phyloP scores from a whole-genome alignment of 2,797 vertebrate species.

The Acanthurus tractus region DNA sequence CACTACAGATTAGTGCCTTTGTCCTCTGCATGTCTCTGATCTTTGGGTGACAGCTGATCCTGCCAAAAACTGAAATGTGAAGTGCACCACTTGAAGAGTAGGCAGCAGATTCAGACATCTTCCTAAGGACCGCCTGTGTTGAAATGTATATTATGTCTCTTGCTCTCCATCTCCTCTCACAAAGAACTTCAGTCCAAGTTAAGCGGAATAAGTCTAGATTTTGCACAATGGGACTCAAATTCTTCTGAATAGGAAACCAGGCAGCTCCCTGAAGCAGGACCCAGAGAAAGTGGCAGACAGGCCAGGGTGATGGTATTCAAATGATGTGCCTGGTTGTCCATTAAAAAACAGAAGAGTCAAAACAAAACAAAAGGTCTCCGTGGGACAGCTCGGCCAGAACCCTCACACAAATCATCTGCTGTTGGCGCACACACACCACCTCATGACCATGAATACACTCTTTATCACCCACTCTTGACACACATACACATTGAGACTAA shows the following conservation, averaged over 20 bases:
- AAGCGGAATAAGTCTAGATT: constrained; percentile 12
- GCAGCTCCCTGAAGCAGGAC: constrained; percentile 20
- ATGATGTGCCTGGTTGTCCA: constrained; percentile 71
- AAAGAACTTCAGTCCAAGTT: constrained; percentile 6
- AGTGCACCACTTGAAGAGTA: background rate
- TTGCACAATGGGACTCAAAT: constrained; percentile 23
- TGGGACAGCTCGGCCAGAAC: constrained; percentile 69
- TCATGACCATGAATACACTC: constrained; percentile 76
- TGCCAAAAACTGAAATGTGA: constrained; percentile 41
- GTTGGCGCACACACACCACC: constrained; percentile 78
- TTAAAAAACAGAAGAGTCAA: constrained; percentile 73
- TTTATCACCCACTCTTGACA: constrained; percentile 60
- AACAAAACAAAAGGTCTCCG: constrained; percentile 76
- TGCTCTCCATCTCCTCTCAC: constrained; percentile 9
- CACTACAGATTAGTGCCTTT: constrained; percentile 40
- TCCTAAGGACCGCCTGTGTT: background rate
- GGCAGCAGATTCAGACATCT: constrained; percentile 14
- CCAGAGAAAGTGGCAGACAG: constrained; percentile 50
- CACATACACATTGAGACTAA: constrained; percentile 46
- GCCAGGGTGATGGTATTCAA: constrained; percentile 70
- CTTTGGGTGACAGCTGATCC: constrained; percentile 16
- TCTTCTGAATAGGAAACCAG: constrained; percentile 28
- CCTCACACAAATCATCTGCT: constrained; percentile 79
- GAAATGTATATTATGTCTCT: background rate
- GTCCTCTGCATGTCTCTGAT: constrained; percentile 27